phyloP scores from a whole-genome alignment of 2,888 invertebrate genomes.

The Heliconius ethilla region DNA sequence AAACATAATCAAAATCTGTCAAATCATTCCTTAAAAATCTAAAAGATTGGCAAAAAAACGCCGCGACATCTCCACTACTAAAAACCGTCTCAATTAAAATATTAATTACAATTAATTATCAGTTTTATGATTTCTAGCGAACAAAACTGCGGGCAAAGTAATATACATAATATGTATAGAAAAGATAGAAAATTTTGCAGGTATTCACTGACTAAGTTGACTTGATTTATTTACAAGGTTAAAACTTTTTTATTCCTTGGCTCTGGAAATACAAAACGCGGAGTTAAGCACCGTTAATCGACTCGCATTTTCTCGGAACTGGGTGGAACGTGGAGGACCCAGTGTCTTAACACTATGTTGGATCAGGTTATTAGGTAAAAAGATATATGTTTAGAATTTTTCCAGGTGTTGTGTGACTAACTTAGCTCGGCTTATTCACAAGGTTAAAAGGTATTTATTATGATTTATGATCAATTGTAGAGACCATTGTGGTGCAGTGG shows the following conservation, averaged over 20 bases:
- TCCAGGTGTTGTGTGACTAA: no score
- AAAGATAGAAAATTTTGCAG: not conserved
- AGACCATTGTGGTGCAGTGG: not conserved
- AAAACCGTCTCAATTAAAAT: not conserved
- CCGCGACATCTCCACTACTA: not conserved
- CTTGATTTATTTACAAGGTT: not conserved
- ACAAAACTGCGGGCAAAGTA: constrained; percentile 26
- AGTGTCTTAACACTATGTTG: not conserved
- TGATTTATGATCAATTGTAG: not conserved
- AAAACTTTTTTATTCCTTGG: not conserved
- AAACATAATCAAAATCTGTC: not conserved
- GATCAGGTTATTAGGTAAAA: not conserved
- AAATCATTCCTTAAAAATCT: not conserved
- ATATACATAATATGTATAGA: not conserved
- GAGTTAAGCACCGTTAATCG: not conserved
- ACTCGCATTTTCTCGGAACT: not conserved
- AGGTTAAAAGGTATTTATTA: not conserved
- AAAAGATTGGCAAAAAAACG: not conserved
- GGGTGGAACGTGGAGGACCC: not conserved
- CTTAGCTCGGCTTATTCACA: no score
- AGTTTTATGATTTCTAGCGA: constrained; percentile 25
- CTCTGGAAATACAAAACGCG: not conserved
- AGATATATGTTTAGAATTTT: no score
- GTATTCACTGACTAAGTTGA: not conserved
- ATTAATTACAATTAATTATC: constrained; percentile 21